Conservation (phyloP, 2,797 vertebrate species). For the Danio choprae region DNA sequence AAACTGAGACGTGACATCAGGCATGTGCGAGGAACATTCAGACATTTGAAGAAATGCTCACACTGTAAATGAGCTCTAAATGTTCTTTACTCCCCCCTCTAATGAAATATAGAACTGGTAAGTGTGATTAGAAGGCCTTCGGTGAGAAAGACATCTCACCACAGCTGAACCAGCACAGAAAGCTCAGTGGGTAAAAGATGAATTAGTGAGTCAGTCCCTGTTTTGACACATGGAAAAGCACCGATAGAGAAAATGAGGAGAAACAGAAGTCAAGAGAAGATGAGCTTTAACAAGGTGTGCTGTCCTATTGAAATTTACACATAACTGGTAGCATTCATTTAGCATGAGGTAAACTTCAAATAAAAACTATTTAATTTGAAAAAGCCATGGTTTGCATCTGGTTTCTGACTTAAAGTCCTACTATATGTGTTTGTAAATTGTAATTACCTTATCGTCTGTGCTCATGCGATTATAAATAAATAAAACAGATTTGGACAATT, state of each 20-base stretch:
- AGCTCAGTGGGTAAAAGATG: constrained; percentile 48
- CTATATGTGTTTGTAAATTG: not conserved
- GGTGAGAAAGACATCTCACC: constrained; percentile 16
- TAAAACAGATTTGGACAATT: not conserved
- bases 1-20: constrained; percentile 16
- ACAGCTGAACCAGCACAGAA: constrained; percentile 3
- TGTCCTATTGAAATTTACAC: not conserved
- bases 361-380: not conserved
- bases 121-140: constrained; percentile 4
- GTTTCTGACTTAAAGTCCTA: not conserved
- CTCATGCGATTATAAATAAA: not conserved
- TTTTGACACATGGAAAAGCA: constrained; percentile 73
- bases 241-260: constrained; percentile 50
- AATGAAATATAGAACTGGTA: not conserved
- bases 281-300: not conserved
- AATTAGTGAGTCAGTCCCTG: constrained; percentile 61
- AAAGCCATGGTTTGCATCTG: too few species aligned
- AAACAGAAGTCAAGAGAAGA: constrained; percentile 34
- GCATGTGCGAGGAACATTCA: constrained; percentile 17
- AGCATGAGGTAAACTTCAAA: not conserved
- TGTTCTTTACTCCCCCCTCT: not conserved
- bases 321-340: not conserved
- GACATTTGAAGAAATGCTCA: not conserved
- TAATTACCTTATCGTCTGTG: not conserved
- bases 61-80: not conserved